Conservation (phyloP, 2,888 invertebrate species). For the Hirtodrosophila confusa region DNA sequence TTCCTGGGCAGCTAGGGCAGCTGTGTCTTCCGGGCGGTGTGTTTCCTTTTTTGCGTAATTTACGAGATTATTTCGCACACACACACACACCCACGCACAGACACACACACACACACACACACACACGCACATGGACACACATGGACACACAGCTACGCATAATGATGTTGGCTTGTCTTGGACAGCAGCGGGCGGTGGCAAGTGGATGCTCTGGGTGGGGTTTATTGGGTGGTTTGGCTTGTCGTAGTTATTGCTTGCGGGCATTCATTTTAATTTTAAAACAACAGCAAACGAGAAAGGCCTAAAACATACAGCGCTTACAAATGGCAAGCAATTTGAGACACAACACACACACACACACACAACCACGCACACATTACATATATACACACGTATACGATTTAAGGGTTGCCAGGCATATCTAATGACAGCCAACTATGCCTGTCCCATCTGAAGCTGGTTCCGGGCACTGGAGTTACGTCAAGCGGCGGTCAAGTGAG, state of each 20-base stretch:
- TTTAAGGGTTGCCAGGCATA: slow-evolving; percentile 71
- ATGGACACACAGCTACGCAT: slow-evolving; percentile 74
- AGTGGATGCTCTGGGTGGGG: slow-evolving; percentile 9
- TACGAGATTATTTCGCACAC: slow-evolving; percentile 79
- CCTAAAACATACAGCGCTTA: slow-evolving; percentile 78
- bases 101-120: slow-evolving; percentile 18
- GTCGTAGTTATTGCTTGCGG: slow-evolving; percentile 80
- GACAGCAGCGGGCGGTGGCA: slow-evolving; percentile 47
- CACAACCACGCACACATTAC: slow-evolving; percentile 8
- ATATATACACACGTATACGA: slow-evolving; percentile 9
- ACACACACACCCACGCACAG: slow-evolving; percentile 36
- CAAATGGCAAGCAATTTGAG: slow-evolving; percentile 79
- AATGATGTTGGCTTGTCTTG: slow-evolving; percentile 80
- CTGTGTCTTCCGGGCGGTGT: slow-evolving; percentile 55
- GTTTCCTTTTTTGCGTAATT: slow-evolving; percentile 80
- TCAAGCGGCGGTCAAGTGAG: slow-evolving; percentile 43
- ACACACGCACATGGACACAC: slow-evolving; percentile 22
- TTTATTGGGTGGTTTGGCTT: slow-evolving; percentile 45
- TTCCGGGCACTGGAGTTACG: background rate
- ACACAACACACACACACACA: slow-evolving; percentile 24
- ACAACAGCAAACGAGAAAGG: slow-evolving; percentile 72
- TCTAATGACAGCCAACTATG: slow-evolving; percentile 60
- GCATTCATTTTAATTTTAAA: slow-evolving; percentile 80
- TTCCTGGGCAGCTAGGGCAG: slow-evolving; percentile 23
- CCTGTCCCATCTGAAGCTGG: slow-evolving; percentile 35